Evolutionary conservation across 2,113 vertebrate species (phyloP), one percentile per base, ranked within the genome.

Genomic region (Poeciliopsis turrubarensis): DNA sequence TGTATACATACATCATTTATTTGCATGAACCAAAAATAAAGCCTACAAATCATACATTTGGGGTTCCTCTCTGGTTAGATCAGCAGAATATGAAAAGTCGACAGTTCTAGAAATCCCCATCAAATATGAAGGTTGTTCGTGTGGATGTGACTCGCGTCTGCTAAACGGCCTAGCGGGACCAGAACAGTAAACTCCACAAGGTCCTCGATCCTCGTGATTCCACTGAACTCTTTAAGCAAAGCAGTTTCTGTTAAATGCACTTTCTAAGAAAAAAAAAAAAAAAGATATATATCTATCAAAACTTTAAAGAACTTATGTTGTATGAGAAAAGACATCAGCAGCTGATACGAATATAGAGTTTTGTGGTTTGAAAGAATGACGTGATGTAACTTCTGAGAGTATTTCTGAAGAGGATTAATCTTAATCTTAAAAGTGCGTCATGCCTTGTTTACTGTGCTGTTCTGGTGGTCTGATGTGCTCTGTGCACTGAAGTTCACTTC

Each of bases 401-500:
- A 57, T 19, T 25, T 25, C 51, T 37, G n/a, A 66, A 30, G 17
- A 54, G 17, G 1, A n/a, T 41, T 51, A 41, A 72, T 31, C 34
- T 57, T 61, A 11, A 65, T 11, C 34, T 25, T 3, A 27, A 41
- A 6, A n/a, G 19, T 12, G 9, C n/a, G 31, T 68, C 13, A 47
- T 47, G 5, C 68, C 41, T 25, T 57, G 51, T 9, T 25, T 9
- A 7, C 22, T 57, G 7, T 25, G 22, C 51, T 57, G n/a, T 57
- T 57, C 57, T 39, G n/a, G 31, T 44, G 60, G 81, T 83, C 77
- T 83, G 83, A 81, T 85, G 78, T 54, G 54, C 62, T 37, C 34
- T 72, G 44, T 69, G 27, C 68, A 57, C 65, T 74, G 70, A 72
- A 22, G 27, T 73, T 73, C 68, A 89, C 83, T 89, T 91, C 82